phyloP scores from a whole-genome alignment of 2,888 invertebrate species.

The Agrotis clavis region DNA sequence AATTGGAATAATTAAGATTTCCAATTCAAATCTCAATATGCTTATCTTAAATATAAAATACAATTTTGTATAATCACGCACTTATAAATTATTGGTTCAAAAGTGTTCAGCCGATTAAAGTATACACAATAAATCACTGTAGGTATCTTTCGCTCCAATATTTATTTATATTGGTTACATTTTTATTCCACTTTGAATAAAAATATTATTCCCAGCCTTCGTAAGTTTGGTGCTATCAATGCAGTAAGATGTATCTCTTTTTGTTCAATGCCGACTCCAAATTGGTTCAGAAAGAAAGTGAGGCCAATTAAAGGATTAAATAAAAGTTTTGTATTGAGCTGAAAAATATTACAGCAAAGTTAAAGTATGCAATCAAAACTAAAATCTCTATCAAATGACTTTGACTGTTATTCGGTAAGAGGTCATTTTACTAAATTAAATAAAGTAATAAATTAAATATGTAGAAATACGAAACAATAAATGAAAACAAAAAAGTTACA shows the following conservation, averaged over 20 bases:
- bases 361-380: too few relatives aligned
- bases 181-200: slow-evolving; percentile 14
- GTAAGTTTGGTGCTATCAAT: slow-evolving; percentile 14
- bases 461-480: too few relatives aligned
- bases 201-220: slow-evolving; percentile 14
- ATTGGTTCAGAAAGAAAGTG: slow-evolving; percentile 28
- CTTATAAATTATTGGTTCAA: slow-evolving; percentile 43
- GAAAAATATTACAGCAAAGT: neutral
- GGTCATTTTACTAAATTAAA: too few relatives aligned
- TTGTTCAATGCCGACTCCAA: slow-evolving; percentile 26
- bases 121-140: slow-evolving; percentile 34
- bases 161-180: slow-evolving; percentile 17
- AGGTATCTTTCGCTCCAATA: slow-evolving; percentile 12
- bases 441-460: too few relatives aligned
- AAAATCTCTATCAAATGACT: too few relatives aligned
- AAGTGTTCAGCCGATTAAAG: slow-evolving; percentile 22
- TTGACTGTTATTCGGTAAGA: too few relatives aligned
- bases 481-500: too few relatives aligned
- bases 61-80: slow-evolving; percentile 39
- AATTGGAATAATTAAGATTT: slow-evolving; percentile 54
- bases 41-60: slow-evolving; percentile 48
- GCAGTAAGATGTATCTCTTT: slow-evolving; percentile 21
- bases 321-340: neutral
- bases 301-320: slow-evolving; percentile 18
- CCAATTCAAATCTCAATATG: slow-evolving; percentile 49